Conservation (phyloP, 2,797 vertebrate genomes). For the Falco cherrug region DNA sequence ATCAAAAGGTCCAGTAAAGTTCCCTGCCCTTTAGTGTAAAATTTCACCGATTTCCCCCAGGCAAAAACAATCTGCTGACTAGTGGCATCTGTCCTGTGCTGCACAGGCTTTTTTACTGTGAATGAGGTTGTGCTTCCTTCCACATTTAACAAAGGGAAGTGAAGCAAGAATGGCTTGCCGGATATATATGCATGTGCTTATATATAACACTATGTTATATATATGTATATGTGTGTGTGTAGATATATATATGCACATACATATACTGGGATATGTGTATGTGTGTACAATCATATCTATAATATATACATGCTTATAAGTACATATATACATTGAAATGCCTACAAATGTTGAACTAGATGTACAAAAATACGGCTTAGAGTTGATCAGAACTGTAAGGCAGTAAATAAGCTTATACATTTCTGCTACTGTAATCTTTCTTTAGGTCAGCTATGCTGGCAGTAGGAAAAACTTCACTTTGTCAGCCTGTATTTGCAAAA, state of each 20-base stretch:
- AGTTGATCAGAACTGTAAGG: neutral
- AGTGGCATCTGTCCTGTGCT: neutral
- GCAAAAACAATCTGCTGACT: conserved; percentile 33
- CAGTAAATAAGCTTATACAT: neutral
- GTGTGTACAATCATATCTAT: neutral
- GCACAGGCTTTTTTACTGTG: neutral
- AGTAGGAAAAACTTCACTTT: neutral
- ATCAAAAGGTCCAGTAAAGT: conserved; percentile 38
- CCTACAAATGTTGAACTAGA: neutral
- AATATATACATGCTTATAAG: neutral
- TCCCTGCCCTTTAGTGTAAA: conserved; percentile 47
- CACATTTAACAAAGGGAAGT: neutral
- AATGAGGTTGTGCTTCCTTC: conserved; percentile 18
- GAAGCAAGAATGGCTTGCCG: neutral
- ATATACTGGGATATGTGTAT: neutral
- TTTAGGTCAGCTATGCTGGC: neutral
- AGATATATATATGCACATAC: fast-evolving
- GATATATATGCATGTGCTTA: fast-evolving
- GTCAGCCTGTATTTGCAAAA: neutral
- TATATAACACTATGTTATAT: neutral
- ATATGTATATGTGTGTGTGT: neutral
- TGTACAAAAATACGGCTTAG: neutral
- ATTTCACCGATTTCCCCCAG: conserved; percentile 33
- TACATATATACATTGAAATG: neutral
- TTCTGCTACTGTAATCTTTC: neutral